phyloP scores from a whole-genome alignment of 2,888 invertebrate species.

The Agriopis marginaria region DNA sequence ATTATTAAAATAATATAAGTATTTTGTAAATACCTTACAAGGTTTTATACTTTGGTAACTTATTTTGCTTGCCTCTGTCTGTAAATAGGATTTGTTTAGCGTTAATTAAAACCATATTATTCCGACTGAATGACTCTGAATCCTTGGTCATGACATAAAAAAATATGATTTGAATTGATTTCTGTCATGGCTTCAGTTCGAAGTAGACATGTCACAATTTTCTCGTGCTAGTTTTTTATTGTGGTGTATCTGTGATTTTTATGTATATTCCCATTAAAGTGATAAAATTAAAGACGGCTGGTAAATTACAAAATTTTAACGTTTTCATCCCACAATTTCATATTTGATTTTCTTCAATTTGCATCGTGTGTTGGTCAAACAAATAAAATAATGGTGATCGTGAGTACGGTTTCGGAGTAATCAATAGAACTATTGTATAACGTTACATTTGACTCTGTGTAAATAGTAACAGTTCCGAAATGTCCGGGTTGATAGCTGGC shows the following conservation, averaged over 20 bases:
- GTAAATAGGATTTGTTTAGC: too few relatives aligned
- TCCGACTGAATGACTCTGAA: too few relatives aligned
- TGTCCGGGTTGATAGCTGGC: slow-evolving; percentile 77
- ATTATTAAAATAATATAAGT: too few relatives aligned
- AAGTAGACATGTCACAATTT: slow-evolving; percentile 47
- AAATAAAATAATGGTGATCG: slow-evolving; percentile 62
- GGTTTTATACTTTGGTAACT: too few relatives aligned
- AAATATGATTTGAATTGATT: background rate
- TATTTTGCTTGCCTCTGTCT: too few relatives aligned
- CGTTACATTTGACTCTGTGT: slow-evolving; percentile 48
- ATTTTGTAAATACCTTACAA: too few relatives aligned
- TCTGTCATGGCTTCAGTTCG: slow-evolving; percentile 41
- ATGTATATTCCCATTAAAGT: slow-evolving; percentile 50
- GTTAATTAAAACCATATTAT: too few relatives aligned
- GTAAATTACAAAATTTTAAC: slow-evolving; percentile 38
- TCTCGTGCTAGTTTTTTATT: slow-evolving; percentile 54
- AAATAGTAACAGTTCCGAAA: slow-evolving; percentile 57
- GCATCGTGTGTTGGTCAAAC: slow-evolving; percentile 51
- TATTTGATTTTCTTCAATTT: slow-evolving; percentile 23
- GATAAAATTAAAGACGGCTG: slow-evolving; percentile 45
- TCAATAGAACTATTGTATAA: slow-evolving; percentile 60
- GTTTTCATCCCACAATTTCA: slow-evolving; percentile 5
- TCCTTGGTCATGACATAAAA: too few relatives aligned
- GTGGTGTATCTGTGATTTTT: slow-evolving; percentile 54
- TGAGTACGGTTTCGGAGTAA: slow-evolving; percentile 68